phyloP scores from a whole-genome alignment of 1,140 invertebrate genomes.

The Pseudomyrmex sp. region DNA sequence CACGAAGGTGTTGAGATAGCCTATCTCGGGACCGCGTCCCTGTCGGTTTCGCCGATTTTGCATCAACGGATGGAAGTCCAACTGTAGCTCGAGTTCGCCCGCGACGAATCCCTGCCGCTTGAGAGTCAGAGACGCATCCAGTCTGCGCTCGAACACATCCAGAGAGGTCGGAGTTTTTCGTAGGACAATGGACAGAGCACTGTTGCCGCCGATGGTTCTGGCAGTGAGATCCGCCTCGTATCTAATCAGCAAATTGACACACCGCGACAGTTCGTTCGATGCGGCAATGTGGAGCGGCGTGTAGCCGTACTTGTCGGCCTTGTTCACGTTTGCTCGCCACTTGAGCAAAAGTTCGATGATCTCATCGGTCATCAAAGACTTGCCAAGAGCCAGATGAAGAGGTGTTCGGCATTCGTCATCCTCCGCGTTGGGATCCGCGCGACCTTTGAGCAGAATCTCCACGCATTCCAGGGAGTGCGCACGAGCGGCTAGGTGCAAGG shows the following conservation, averaged over 20 bases:
- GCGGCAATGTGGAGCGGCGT: slow-evolving; percentile 95
- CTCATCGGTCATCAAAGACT: slow-evolving; percentile 90
- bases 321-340: slow-evolving; percentile 93
- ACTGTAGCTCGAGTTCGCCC: slow-evolving; percentile 91
- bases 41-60: slow-evolving; percentile 90
- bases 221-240: slow-evolving; percentile 94
- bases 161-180: slow-evolving; percentile 93
- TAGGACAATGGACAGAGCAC: slow-evolving; percentile 92
- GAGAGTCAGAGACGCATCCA: slow-evolving; percentile 91
- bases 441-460: slow-evolving; percentile 89
- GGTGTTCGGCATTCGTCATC: slow-evolving; percentile 92
- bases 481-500: slow-evolving; percentile 91
- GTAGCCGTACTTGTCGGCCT: slow-evolving; percentile 95
- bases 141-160: slow-evolving; percentile 90
- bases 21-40: slow-evolving; percentile 88
- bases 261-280: slow-evolving; percentile 92
- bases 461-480: slow-evolving; percentile 92
- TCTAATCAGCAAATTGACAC: slow-evolving; percentile 92
- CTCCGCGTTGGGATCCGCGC: slow-evolving; percentile 90
- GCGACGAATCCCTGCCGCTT: slow-evolving; percentile 92
- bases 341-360: slow-evolving; percentile 91
- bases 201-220: slow-evolving; percentile 92
- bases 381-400: slow-evolving; percentile 91
- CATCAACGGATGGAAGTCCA: slow-evolving; percentile 92
- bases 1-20: slow-evolving; percentile 92